Conservation (phyloP, 2,888 invertebrate species). For the Nasonia oneida region DNA sequence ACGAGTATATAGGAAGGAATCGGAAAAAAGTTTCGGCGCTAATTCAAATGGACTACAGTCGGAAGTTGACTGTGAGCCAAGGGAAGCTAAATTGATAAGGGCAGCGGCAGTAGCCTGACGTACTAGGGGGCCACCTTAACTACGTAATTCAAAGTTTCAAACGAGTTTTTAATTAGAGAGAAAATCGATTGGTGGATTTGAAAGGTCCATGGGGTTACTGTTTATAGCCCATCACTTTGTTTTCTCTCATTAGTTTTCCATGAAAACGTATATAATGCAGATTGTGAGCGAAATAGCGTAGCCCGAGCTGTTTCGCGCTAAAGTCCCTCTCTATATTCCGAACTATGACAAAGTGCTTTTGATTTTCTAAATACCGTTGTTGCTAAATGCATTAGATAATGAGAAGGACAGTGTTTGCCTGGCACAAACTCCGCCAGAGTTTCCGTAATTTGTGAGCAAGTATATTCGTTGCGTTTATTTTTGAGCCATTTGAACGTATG, state of each 20-base stretch:
- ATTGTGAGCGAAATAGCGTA: constrained; percentile 28
- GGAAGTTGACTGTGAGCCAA: background rate
- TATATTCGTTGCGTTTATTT: background rate
- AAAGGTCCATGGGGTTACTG: background rate
- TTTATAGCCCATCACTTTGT: constrained; percentile 39
- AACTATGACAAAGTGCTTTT: constrained; percentile 38
- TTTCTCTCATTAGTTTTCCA: constrained; percentile 41
- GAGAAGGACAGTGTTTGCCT: background rate
- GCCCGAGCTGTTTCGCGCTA: background rate
- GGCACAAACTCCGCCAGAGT: background rate
- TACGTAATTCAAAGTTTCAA: constrained; percentile 31
- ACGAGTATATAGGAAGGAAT: background rate
- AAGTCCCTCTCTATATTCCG: constrained; percentile 7
- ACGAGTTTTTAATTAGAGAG: constrained; percentile 45
- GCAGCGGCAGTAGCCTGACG: background rate
- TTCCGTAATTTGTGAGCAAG: background rate
- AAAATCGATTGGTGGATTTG: constrained; percentile 27
- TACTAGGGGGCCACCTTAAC: background rate
- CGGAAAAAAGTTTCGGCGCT: constrained; percentile 6
- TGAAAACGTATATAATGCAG: constrained; percentile 7
- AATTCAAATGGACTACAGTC: background rate
- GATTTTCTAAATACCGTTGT: constrained; percentile 46
- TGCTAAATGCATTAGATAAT: background rate
- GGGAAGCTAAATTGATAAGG: constrained; percentile 7
- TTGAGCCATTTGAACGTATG: background rate